Conservation (phyloP, 2,797 vertebrate genomes). For the Lacerta bilineata region DNA sequence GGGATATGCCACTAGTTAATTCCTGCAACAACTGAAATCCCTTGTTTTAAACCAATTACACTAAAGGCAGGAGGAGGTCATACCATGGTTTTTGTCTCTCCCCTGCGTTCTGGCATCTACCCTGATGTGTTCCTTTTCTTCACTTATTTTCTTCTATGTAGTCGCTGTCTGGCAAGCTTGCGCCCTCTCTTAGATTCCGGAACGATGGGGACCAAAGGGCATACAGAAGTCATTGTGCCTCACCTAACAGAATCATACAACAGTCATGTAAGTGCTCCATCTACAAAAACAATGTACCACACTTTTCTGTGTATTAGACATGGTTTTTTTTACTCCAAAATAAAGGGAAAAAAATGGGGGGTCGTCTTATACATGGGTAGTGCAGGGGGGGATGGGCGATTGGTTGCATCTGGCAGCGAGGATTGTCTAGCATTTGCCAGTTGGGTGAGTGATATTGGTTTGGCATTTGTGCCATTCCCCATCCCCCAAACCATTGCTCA, state of each 20-base stretch:
- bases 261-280: conserved; percentile 90
- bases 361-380: too few relatives aligned
- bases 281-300: accelerated
- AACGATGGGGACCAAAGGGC: conserved; percentile 99
- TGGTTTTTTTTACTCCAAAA: too few relatives aligned
- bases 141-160: conserved; percentile 72
- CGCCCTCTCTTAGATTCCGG: conserved; percentile 95
- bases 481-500: too few relatives aligned
- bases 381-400: too few relatives aligned
- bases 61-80: not conserved
- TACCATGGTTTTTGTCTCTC: not conserved
- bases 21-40: not conserved
- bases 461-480: too few relatives aligned
- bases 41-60: not conserved
- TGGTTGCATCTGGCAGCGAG: too few relatives aligned
- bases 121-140: conserved; percentile 28
- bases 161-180: conserved; percentile 94
- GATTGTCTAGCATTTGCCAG: too few relatives aligned
- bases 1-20: not conserved
- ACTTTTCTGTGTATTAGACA: too few relatives aligned
- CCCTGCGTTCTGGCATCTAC: not conserved
- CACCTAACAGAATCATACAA: conserved; percentile 97
- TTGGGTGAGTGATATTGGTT: too few relatives aligned
- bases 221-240: conserved; percentile 96
- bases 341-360: too few relatives aligned